Evolutionary conservation across 2,797 vertebrate genomes (phyloP).

Genomic region (Phylloscopus collybita): DNA sequence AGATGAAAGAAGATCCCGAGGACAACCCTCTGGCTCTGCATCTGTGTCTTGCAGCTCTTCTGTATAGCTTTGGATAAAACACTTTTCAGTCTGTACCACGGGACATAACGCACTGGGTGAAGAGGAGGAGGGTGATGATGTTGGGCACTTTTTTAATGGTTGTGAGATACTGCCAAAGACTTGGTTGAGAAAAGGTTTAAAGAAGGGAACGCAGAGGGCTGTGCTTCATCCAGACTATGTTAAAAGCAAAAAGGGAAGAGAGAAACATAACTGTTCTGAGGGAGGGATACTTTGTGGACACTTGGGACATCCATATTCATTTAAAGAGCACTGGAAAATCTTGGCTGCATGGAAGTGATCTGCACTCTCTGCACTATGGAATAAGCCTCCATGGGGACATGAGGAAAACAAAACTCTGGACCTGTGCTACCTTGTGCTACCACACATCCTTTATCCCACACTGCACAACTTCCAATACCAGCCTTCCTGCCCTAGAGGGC

Average conservation of each 20-base stretch:
- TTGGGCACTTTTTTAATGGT: neutral
- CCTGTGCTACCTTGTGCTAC: neutral
- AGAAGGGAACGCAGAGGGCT: neutral
- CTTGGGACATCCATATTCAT: neutral
- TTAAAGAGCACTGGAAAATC: neutral
- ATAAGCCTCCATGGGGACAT: neutral
- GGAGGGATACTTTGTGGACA: neutral
- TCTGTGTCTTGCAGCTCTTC: neutral
- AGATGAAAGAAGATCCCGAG: neutral
- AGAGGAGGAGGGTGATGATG: neutral
- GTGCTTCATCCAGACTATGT: neutral
- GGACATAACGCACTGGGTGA: neutral
- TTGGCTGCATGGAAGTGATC: neutral
- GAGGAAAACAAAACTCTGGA: neutral
- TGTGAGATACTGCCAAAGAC: neutral
- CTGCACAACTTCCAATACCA: neutral
- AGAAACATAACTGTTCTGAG: neutral
- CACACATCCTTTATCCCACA: neutral
- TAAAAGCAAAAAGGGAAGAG: neutral
- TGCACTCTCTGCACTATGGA: neutral
- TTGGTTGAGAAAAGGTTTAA: neutral
- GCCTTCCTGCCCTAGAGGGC: neutral
- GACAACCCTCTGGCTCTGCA: neutral
- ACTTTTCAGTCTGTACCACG: rapidly evolving
- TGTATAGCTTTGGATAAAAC: neutral